Evolutionary conservation across 2,888 invertebrate species (phyloP), one percentile per base, ranked within the genome.

Genomic region (Sphaerophoria rueppellii): DNA sequence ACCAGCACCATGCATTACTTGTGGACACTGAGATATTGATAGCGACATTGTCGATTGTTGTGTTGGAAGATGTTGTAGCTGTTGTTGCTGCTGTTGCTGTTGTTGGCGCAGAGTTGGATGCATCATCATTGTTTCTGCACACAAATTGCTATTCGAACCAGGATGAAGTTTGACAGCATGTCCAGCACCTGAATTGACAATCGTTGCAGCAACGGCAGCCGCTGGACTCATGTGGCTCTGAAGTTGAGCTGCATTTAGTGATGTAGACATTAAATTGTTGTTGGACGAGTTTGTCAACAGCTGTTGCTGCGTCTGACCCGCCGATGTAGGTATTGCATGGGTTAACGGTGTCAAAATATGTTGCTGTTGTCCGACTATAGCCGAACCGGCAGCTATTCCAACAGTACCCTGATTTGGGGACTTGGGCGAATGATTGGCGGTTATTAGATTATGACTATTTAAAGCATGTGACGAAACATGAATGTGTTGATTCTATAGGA

Each of bases 401-500:
- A 81, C 50, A 48, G 72, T 61, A 63, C 85, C 81, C 81, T 91
- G 92, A 89, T 90, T 92, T 88, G 92, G 92, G 79, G 92, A 92
- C 90, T 92, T 92, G 86, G 92, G 91, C 82, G 92, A 91, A 89
- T 90, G 90, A 89, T 90, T 91, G 87, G 89, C 88, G 88, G 90
- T 88, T 90, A 91, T 89, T 90, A 91, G 89, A 90, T 91, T 91
- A 91, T 91, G 91, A 91, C 91, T 91, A 90, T 89, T 91, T 89
- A 91, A 89, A 88, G 91, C 91, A 89, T 92, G 91, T 88, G 91
- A 90, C 88, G 92, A 90, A 88, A 91, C 89, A 89, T 92, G 91
- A 88, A 91, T 89, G 86, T 89, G 89, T 82, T 89, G 89, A 89
- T 90, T 91, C 92, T 92, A 87, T 43, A 82, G 55, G 83, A 74